Percentiles rank a stretch among this genome's conserved stretches.
These are phyloP conservation scores for Macrotus californicus DNA, from an alignment of 2,113 vertebrate genomes.

Conservation along the genomic window DNA sequence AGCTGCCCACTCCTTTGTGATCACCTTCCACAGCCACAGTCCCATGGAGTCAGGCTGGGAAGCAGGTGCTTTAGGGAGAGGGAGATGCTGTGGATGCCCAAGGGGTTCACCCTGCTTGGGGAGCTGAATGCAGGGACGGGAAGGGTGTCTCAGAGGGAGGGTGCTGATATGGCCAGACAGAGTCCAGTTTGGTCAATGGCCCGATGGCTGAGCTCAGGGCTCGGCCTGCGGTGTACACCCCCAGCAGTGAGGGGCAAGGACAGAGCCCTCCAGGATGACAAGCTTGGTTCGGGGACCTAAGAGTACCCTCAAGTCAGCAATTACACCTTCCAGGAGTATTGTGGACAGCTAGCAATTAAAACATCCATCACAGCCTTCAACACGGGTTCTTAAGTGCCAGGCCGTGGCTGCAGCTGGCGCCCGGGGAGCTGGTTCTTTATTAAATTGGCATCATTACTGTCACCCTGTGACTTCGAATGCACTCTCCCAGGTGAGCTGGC, in stretches of 20 bases:
- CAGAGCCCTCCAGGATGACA: neutral
- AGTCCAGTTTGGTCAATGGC: neutral
- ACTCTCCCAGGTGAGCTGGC: neutral
- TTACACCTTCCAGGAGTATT: neutral
- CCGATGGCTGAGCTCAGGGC: neutral
- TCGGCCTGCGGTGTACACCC: neutral
- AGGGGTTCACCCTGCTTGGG: neutral
- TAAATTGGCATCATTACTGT: neutral
- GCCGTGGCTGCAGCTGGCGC: fast-evolving
- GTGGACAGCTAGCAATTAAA: neutral
- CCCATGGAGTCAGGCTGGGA: neutral
- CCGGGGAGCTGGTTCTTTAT: neutral
- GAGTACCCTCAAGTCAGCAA: neutral
- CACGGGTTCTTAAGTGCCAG: neutral
- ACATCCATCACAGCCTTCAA: neutral
- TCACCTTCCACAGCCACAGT: neutral
- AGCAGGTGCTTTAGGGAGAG: neutral
- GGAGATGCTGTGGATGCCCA: neutral
- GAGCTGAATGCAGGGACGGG: neutral
- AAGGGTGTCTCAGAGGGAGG: neutral
- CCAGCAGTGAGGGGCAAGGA: neutral
- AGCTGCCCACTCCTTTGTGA: neutral
- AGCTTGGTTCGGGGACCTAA: neutral
- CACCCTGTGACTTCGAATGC: fast-evolving
- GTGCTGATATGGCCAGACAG: neutral